These are phyloP conservation scores for Melanotaenia maccullochi DNA, from an alignment of 2,797 vertebrate genomes.

Conservation along the genomic window DNA sequence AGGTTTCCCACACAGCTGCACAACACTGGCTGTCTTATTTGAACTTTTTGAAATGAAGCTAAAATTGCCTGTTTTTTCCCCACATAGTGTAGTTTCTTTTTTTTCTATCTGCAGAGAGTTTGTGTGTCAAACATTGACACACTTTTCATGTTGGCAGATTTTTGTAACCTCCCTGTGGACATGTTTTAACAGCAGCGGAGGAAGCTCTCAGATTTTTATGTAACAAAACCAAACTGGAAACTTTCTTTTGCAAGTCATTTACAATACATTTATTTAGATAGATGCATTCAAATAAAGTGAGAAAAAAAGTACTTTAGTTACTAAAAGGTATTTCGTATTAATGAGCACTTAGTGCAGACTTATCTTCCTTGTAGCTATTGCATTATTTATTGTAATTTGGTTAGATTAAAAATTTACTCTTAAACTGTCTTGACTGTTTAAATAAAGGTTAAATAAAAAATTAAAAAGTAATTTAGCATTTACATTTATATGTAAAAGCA, in stretches of 20 bases:
- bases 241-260: neutral
- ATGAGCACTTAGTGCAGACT: neutral
- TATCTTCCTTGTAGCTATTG: neutral
- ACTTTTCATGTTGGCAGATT: conserved; percentile 1
- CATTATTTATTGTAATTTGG: neutral
- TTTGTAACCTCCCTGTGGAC: neutral
- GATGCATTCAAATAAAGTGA: neutral
- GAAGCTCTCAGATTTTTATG: neutral
- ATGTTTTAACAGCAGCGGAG: neutral
- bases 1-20: conserved; percentile 33
- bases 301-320: neutral
- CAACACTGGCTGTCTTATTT: neutral
- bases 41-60: conserved; percentile 27
- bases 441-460: neutral
- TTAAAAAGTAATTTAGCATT: no score
- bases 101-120: neutral
- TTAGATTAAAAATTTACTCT: neutral
- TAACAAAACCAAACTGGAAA: neutral
- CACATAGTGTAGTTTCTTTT: conserved; percentile 4
- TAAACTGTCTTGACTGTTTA: neutral
- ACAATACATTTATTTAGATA: neutral
- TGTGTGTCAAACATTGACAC: conserved; percentile 11
- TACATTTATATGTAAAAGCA: neutral
- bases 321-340: neutral
- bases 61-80: conserved; percentile 6